Percentiles rank a stretch among this genome's conserved stretches.
phyloP scores from a whole-genome alignment of 2,113 vertebrate species.

The Heterocephalus glaber region DNA sequence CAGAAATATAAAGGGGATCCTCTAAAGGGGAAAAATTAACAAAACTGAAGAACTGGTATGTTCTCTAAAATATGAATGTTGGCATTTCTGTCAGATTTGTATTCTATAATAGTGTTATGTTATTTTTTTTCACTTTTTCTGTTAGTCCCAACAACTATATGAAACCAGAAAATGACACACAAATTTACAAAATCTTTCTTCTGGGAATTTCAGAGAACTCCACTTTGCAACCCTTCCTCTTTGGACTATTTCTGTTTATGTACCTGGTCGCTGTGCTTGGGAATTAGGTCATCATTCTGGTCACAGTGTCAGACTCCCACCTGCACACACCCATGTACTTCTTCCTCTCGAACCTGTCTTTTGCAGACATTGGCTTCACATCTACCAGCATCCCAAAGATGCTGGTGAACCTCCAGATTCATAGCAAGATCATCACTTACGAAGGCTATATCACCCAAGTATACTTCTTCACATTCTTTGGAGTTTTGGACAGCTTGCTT shows the following conservation, averaged over 20 bases:
- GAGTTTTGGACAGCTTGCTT: no score
- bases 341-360: constrained; percentile 12
- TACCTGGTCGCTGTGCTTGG: no score
- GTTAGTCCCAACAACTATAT: not conserved
- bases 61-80: not conserved
- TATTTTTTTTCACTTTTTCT: not conserved
- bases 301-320: no score
- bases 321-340: constrained; percentile 5
- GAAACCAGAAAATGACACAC: not conserved
- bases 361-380: not conserved
- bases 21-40: not conserved
- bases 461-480: no score
- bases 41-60: no score
- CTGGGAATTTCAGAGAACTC: constrained; percentile 12
- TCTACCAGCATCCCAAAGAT: not conserved
- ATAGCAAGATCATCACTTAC: no score
- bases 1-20: no score
- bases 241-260: not conserved
- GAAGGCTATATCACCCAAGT: no score
- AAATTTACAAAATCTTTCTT: not conserved
- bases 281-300: no score
- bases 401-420: no score
- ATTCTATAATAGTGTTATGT: not conserved
- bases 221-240: not conserved
- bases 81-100: not conserved